These are phyloP conservation scores for Denticeps clupeoides DNA, from an alignment of 2,797 vertebrate genomes.

Conservation along the genomic window DNA sequence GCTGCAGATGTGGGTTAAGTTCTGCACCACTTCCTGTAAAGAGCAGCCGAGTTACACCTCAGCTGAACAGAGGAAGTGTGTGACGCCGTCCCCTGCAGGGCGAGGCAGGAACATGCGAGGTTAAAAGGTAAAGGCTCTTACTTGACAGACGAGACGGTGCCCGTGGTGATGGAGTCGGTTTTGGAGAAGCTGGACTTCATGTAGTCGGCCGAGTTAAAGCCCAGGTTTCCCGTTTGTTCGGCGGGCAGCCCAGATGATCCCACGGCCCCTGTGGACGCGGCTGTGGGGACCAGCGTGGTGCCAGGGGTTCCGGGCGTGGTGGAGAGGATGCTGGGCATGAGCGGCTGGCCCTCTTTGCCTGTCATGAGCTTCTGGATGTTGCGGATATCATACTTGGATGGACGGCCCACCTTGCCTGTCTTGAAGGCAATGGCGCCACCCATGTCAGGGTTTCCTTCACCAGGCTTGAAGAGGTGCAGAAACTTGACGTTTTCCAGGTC, in stretches of 20 bases:
- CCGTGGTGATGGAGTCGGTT: constrained; percentile 98
- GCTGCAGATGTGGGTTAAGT: too few species aligned
- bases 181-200: constrained; percentile 97
- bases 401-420: constrained; percentile 92
- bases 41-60: constrained; percentile 63
- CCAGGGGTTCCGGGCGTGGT: constrained; percentile 64
- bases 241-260: constrained; percentile 53
- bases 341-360: constrained; percentile 64
- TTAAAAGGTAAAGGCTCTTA: constrained; percentile 58
- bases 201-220: constrained; percentile 84
- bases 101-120: background rate
- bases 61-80: constrained; percentile 61
- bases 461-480: constrained; percentile 94
- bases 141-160: constrained; percentile 97
- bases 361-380: constrained; percentile 88
- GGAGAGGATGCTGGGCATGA: constrained; percentile 69
- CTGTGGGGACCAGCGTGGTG: constrained; percentile 46
- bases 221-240: constrained; percentile 75
- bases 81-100: too few species aligned
- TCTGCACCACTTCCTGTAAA: too few species aligned
- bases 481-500: constrained; percentile 97
- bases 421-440: constrained; percentile 97
- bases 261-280: constrained; percentile 42
- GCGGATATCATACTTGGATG: constrained; percentile 92
- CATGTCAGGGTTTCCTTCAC: constrained; percentile 93